Evolutionary conservation across 2,113 vertebrate genomes (phyloP), one percentile per base, ranked within the genome.

Genomic region (Alethe diademata): DNA sequence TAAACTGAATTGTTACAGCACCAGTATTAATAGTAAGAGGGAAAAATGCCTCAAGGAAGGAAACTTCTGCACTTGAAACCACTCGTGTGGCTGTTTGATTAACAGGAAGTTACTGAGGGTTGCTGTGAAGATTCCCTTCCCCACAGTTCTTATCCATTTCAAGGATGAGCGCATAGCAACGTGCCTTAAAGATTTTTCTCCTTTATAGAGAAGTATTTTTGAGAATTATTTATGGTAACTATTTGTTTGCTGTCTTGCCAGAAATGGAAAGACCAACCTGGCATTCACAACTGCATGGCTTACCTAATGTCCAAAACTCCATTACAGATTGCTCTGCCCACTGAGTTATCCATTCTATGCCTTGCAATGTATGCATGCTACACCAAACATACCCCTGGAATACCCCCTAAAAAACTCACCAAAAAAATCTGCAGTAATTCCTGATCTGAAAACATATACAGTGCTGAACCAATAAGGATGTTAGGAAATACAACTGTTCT

Each of bases 31-130:
- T 33, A 93, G 76, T 29, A 85, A 86, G 91, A 94, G 18, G 54
- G 54, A 62, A 96, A 82, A 96, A 86, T 33, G 65, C 36, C 87
- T 92, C 53, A 95, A 95, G 75, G 29, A 72, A 81, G 84, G 62
- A 80, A 91, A 96, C 60, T 67, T 71, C 48, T 19, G 13, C 26
- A 62, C 56, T 91, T 93, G 57, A 93, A 97, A 50, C 83, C 66
- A 70, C 92, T 94, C 1, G 0, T 61, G 62, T 2, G 6, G 31
- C 40, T 78, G 38, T 78, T 87, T 88, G 73, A 92, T 90, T 90
- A 96, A 91, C 35, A 43, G 61, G 78, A 94, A 66, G 62, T 53
- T 90, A 31, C 38, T 40, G 78, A 50, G 42, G 78, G 78, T 38
- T 8, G 3, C 62, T 83, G 24, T 13, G 28, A 79, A 76, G 61